Percentiles rank a stretch among this genome's conserved stretches.
Conservation (phyloP, 2,888 invertebrate species). For the Geotrupes spiniger region DNA sequence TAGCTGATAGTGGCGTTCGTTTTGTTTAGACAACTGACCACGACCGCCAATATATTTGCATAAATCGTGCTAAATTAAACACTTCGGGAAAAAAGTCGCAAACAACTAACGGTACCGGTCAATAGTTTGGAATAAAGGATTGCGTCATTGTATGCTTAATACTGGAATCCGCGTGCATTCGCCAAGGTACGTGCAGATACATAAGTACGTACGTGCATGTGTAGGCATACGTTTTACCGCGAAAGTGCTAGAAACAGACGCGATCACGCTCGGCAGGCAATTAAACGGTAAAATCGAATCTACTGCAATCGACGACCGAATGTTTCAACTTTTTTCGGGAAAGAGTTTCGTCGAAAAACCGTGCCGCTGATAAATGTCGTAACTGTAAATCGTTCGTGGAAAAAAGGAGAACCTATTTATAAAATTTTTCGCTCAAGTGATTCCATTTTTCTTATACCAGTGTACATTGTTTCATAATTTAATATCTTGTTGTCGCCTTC, state of each 20-base stretch:
- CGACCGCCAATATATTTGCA: constrained; percentile 32
- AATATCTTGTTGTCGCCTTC: not conserved
- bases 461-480: constrained; percentile 11
- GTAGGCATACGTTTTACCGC: no score
- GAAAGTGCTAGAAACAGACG: not conserved
- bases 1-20: not conserved
- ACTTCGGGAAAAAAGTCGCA: constrained; percentile 37
- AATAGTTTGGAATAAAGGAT: constrained; percentile 41
- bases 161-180: constrained; percentile 25
- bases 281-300: constrained; percentile 4
- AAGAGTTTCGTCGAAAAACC: constrained; percentile 2
- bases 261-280: constrained; percentile 2
- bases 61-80: constrained; percentile 40
- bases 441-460: constrained; percentile 4
- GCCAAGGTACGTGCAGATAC: not conserved
- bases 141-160: constrained; percentile 46
- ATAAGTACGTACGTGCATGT: not conserved
- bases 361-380: not conserved
- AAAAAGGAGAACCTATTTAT: constrained; percentile 8
- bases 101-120: constrained; percentile 37
- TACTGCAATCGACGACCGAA: no score
- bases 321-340: no score
- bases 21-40: constrained; percentile 26
- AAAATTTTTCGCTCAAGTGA: constrained; percentile 9
- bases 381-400: constrained; percentile 3